phyloP scores from a whole-genome alignment of 2,113 vertebrate genomes.

The Uria aalge region DNA sequence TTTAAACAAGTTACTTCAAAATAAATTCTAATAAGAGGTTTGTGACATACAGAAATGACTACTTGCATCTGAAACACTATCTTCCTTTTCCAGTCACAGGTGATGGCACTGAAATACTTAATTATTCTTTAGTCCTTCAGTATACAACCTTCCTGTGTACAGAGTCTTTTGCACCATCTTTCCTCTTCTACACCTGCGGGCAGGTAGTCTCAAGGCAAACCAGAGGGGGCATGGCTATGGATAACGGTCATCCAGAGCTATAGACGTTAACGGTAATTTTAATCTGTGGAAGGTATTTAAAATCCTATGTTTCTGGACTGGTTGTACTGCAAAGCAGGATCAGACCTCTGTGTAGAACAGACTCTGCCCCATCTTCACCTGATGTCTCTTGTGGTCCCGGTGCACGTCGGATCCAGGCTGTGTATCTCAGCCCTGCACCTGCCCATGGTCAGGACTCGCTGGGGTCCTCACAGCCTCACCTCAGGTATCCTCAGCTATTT shows the following conservation, averaged over 20 bases:
- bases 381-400: neutral
- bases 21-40: neutral
- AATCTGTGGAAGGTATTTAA: neutral
- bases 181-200: neutral
- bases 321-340: neutral
- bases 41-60: neutral
- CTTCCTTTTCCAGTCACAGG: neutral
- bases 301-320: neutral
- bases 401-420: neutral
- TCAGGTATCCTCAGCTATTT: neutral
- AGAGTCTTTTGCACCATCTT: neutral
- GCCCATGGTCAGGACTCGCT: neutral
- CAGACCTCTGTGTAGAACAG: neutral
- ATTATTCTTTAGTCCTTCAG: neutral
- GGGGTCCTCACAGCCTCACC: neutral
- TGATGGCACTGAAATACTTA: neutral
- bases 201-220: neutral
- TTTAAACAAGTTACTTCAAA: neutral
- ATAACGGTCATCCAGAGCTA: neutral
- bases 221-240: neutral
- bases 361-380: neutral
- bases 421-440: neutral
- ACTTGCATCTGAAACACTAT: neutral
- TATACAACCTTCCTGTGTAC: neutral
- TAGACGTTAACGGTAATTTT: neutral